Evolutionary conservation across 1,140 invertebrate genomes (phyloP).

Genomic region (Chymomyza costata): DNA sequence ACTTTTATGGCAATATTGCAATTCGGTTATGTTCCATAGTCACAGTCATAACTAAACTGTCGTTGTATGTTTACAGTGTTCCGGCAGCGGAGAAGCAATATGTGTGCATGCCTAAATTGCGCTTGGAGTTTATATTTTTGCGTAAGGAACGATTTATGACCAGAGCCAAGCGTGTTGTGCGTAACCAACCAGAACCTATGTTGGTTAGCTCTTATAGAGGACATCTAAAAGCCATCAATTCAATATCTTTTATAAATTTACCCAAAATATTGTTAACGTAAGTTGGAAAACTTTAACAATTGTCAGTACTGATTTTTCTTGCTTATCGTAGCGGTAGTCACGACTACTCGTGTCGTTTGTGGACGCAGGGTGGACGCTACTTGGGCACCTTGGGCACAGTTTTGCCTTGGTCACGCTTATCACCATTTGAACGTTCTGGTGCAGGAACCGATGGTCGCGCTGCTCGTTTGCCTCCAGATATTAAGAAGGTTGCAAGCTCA

Average conservation of each 20-base stretch:
- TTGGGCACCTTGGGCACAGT: constrained; percentile 82
- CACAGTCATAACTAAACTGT: too few relatives aligned
- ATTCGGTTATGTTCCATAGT: too few relatives aligned
- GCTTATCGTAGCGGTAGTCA: constrained; percentile 81
- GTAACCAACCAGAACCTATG: constrained; percentile 79
- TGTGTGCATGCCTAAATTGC: constrained; percentile 78
- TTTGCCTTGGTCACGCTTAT: constrained; percentile 77
- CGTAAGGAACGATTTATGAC: constrained; percentile 79
- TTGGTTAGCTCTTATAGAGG: constrained; percentile 82
- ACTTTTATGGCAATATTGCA: not conserved
- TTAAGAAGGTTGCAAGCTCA: constrained; percentile 80
- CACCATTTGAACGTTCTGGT: constrained; percentile 75
- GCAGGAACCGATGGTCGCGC: constrained; percentile 62
- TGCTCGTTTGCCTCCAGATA: constrained; percentile 80
- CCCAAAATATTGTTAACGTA: constrained; percentile 80
- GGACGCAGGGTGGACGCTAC: constrained; percentile 82
- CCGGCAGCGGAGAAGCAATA: constrained; percentile 67
- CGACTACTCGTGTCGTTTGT: constrained; percentile 83
- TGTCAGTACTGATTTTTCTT: too few relatives aligned
- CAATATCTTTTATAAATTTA: constrained; percentile 79
- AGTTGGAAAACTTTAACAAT: constrained; percentile 4
- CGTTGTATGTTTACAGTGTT: constrained; percentile 35
- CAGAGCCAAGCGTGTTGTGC: constrained; percentile 79
- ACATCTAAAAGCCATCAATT: constrained; percentile 78
- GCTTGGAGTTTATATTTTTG: constrained; percentile 83